Evolutionary conservation across 2,797 vertebrate species (phyloP), one percentile per base, ranked within the genome.

Genomic region (Poecilia gillii): DNA sequence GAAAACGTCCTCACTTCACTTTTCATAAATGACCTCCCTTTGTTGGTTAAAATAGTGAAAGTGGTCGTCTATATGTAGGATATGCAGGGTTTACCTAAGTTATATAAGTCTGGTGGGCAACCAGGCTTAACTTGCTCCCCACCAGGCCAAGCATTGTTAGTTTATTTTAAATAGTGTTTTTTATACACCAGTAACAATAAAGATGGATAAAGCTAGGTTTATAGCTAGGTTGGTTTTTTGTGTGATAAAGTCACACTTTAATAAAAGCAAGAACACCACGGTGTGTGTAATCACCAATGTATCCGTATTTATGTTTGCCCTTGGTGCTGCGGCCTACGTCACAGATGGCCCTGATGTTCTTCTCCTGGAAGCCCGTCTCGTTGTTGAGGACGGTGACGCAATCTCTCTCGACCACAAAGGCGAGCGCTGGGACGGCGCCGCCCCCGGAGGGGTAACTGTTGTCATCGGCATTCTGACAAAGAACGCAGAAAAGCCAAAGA

Each of bases 301-400:
- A 97, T 80, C 96, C 96, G 5, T 91, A 95, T 75, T 91, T 95
- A 88, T 96, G 96, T 89, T 96, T 96, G 75, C 96, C 96, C 88
- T 97, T 97, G 51, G 96, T 97, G 92, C 95, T 97, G 84, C 92
- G 84, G 43, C 96, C 96, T 53, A 96, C 96, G 7, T 96, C 96
- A 76, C 96, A 97, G 86, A 97, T 94, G 78, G 96, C 96, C 16
- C 88, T 90, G 78, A 96, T 87, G 83, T 97, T 96, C 59, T 62
- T 91, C 86, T 96, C 95, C 89, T 94, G 92, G 77, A 97, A 97
- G 81, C 96, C 96, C 0, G 45, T 86, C 90, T 97, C 96, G 8
- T 97, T 97, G 91, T 97, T 97, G 31, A 96, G 93, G 64, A 97
- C 74, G 18, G 92, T 94, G 87, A 97, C 91, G 82, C 93, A 93